These are phyloP conservation scores for Lepidurus apus DNA, from an alignment of 1,140 invertebrate genomes.

Conservation along the genomic window DNA sequence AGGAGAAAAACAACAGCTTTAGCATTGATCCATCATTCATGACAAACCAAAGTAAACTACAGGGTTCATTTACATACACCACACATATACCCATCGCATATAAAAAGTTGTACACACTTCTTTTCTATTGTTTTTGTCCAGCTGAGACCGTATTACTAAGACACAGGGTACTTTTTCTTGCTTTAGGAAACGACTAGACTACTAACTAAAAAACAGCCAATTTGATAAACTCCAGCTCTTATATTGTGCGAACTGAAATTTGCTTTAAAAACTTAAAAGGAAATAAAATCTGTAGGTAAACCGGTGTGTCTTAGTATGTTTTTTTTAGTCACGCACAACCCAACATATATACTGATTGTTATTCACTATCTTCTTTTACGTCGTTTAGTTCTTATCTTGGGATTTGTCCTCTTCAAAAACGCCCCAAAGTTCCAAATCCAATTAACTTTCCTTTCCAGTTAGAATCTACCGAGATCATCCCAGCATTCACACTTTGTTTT, in stretches of 20 bases:
- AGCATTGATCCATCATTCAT: background rate
- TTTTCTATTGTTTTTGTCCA: background rate
- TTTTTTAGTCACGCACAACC: slow-evolving; percentile 18
- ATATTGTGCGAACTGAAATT: too few relatives aligned
- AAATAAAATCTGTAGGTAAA: background rate
- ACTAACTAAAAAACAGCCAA: background rate
- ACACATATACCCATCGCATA: background rate
- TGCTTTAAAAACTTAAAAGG: too few relatives aligned
- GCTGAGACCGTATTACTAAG: slow-evolving; percentile 7
- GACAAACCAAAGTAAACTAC: background rate
- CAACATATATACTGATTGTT: slow-evolving; percentile 13
- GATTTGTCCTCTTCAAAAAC: background rate
- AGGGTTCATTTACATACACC: background rate
- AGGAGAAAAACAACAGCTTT: background rate
- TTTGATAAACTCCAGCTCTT: background rate
- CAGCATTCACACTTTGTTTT: background rate
- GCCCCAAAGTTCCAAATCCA: background rate
- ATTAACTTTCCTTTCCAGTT: background rate
- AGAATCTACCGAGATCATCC: slow-evolving; percentile 1
- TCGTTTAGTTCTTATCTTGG: background rate
- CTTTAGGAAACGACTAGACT: slow-evolving; percentile 17
- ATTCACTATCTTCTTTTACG: background rate
- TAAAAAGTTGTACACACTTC: background rate
- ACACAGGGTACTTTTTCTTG: slow-evolving; percentile 1
- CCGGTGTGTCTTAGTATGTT: background rate